Evolutionary conservation across 2,113 vertebrate genomes (phyloP).

Genomic region (Hiodon tergisus): DNA sequence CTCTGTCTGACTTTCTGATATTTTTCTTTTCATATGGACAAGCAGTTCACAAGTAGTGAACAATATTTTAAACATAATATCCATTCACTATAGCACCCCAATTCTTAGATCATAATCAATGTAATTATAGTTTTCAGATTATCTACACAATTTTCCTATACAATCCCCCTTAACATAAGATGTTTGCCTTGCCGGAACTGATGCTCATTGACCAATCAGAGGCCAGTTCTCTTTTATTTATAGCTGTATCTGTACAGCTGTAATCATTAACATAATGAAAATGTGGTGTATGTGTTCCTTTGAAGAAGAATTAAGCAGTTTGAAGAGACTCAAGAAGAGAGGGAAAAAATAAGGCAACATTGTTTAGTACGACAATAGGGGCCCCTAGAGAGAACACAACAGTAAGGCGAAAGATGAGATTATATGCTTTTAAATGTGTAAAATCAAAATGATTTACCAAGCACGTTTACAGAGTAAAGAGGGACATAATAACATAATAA

Average conservation of each 20-base stretch:
- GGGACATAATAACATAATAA: too few species aligned
- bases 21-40: too few species aligned
- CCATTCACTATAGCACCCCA: too few species aligned
- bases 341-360: slow-evolving; percentile 20
- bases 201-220: slow-evolving; percentile 1
- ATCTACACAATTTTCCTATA: background rate
- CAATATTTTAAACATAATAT: too few species aligned
- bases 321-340: slow-evolving; percentile 1
- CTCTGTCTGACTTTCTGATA: background rate
- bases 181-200: slow-evolving; percentile 15
- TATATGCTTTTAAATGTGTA: slow-evolving; percentile 13
- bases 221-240: background rate
- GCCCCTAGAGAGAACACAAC: background rate
- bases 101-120: background rate
- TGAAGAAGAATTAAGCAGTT: background rate
- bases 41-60: too few species aligned
- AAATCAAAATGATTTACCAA: slow-evolving; percentile 27
- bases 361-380: background rate
- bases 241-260: background rate
- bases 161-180: background rate
- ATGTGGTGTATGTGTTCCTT: background rate
- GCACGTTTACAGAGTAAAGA: background rate
- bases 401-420: background rate
- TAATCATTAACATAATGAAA: background rate
- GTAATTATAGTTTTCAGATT: background rate